Conservation (phyloP, 2,888 invertebrate genomes). For the Tyria jacobaeae region DNA sequence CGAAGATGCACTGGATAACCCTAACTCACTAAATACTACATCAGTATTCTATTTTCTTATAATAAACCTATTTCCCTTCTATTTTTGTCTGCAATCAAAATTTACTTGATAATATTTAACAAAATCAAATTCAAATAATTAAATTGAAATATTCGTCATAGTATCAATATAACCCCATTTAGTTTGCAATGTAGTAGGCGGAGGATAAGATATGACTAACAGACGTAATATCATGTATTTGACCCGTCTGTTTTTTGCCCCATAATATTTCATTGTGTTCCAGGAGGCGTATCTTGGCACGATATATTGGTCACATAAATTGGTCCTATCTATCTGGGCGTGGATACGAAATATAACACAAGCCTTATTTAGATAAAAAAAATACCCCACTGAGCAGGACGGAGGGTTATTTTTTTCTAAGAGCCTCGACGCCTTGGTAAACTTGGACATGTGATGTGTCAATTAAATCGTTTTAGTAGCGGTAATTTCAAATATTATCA, state of each 20-base stretch:
- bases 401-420: conserved; percentile 1
- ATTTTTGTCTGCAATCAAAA: background rate
- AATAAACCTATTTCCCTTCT: background rate
- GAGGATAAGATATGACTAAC: background rate
- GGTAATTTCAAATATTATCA: too few relatives aligned
- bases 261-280: conserved; percentile 34
- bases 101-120: background rate
- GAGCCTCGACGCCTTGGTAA: too few relatives aligned
- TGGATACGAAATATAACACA: conserved; percentile 6
- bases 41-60: too few relatives aligned
- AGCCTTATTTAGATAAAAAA: conserved; percentile 4
- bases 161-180: background rate
- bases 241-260: background rate
- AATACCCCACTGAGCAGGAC: too few relatives aligned
- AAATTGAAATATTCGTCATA: background rate
- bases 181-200: background rate
- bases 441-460: too few relatives aligned
- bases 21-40: background rate
- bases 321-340: conserved; percentile 30
- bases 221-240: background rate
- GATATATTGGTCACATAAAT: conserved; percentile 40
- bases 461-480: too few relatives aligned
- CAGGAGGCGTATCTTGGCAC: conserved; percentile 21
- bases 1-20: background rate
- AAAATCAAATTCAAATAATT: background rate